Evolutionary conservation across 2,797 vertebrate genomes (phyloP).

Genomic region (Parauchenoglanis ngamensis): DNA sequence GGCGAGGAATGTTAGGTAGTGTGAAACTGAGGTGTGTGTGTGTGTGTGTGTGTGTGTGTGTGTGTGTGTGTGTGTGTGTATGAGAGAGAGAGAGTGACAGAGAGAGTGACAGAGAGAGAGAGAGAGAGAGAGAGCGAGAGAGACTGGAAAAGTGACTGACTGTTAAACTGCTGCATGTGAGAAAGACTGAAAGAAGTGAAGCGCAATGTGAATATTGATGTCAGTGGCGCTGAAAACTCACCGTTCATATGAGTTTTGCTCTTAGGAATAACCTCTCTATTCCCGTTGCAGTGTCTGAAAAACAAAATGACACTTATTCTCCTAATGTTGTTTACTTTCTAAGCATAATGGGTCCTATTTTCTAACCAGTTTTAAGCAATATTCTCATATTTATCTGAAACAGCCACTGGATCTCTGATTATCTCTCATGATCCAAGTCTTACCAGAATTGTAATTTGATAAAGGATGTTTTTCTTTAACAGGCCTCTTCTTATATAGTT

Average conservation of each 20-base stretch:
- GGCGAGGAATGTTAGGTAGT: not conserved
- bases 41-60: not conserved
- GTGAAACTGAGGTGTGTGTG: not conserved
- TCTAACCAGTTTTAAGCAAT: not conserved
- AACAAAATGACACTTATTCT: not conserved
- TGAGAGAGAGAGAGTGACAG: not conserved
- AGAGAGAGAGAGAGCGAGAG: not conserved
- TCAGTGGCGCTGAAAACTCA: conserved; percentile 52
- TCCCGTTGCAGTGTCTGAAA: conserved; percentile 69
- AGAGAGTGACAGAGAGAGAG: too few relatives aligned
- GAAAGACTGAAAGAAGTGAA: not conserved
- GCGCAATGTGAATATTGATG: not conserved
- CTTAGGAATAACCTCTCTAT: conserved; percentile 57
- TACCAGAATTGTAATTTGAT: not conserved
- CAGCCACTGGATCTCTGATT: not conserved
- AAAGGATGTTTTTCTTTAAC: not conserved
- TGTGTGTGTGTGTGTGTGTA: not conserved
- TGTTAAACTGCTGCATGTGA: not conserved
- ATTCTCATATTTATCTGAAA: not conserved
- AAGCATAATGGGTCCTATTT: not conserved
- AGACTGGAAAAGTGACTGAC: not conserved
- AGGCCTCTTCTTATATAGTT: not conserved
- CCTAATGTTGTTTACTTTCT: not conserved
- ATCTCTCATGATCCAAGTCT: not conserved
- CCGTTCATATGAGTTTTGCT: conserved; percentile 66